Conservation (phyloP, 2,888 invertebrate genomes). For the Macaria notata region DNA sequence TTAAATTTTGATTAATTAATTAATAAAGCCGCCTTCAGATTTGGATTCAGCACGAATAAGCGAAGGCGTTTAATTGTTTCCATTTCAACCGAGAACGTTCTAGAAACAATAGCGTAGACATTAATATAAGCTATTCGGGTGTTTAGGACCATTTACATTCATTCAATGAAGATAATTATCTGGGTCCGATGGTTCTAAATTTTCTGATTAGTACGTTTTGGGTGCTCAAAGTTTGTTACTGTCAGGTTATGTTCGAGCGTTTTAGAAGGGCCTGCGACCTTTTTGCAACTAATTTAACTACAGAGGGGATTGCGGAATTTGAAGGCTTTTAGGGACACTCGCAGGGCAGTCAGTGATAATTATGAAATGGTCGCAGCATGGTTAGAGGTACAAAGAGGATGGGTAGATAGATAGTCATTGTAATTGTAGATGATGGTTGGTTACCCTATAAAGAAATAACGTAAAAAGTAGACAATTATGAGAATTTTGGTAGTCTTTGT, state of each 20-base stretch:
- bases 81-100: conserved; percentile 19
- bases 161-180: conserved; percentile 25
- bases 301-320: conserved; percentile 9
- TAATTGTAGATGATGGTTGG: not conserved
- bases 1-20: conserved; percentile 24
- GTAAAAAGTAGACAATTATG: no score
- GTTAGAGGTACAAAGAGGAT: no score
- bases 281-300: conserved; percentile 16
- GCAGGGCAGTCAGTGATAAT: conserved; percentile 5
- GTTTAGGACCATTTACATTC: conserved; percentile 25
- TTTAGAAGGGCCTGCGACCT: conserved; percentile 9
- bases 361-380: not conserved
- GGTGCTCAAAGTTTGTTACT: not conserved
- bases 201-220: conserved; percentile 10
- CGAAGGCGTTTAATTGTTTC: conserved; percentile 21
- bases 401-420: not conserved
- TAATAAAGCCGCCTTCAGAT: conserved; percentile 19
- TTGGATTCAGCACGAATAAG: conserved; percentile 18
- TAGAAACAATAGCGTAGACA: conserved; percentile 21
- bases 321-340: conserved; percentile 5
- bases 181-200: conserved; percentile 16
- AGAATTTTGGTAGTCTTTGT: no score
- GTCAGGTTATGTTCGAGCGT: conserved; percentile 4
- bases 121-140: conserved; percentile 21
- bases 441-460: no score